Conservation (phyloP, 2,113 vertebrate species). For the Megaceryle maxima region DNA sequence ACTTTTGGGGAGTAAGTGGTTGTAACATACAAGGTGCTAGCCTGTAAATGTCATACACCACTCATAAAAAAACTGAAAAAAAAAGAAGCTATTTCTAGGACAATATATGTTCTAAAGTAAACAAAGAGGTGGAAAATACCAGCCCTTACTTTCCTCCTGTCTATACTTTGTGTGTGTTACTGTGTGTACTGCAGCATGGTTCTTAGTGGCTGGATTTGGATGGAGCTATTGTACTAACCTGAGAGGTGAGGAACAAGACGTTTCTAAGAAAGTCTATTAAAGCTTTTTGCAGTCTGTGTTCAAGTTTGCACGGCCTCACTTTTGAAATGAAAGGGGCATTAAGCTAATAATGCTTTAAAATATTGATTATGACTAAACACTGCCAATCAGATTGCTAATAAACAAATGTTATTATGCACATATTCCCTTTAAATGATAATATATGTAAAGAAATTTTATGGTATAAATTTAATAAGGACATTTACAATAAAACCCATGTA, state of each 20-base stretch:
- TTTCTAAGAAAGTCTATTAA: background rate
- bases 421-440: background rate
- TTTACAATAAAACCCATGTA: background rate
- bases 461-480: background rate
- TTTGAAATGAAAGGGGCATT: background rate
- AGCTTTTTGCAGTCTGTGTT: background rate
- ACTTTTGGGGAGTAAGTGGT: constrained; percentile 1
- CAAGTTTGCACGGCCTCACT: background rate
- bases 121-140: constrained; percentile 2
- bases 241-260: background rate
- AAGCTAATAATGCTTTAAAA: constrained; percentile 20
- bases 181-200: background rate
- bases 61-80: background rate
- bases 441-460: background rate
- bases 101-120: background rate
- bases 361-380: background rate
- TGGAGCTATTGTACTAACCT: background rate
- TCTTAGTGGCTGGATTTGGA: constrained; percentile 14
- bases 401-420: background rate
- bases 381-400: background rate
- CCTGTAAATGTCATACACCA: background rate
- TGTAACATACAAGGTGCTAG: constrained; percentile 4
- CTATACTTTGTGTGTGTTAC: background rate
- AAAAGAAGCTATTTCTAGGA: background rate
- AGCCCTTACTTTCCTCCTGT: background rate